These are phyloP conservation scores for Ctenicera cuprea DNA, from an alignment of 2,888 invertebrate species.

Conservation along the genomic window DNA sequence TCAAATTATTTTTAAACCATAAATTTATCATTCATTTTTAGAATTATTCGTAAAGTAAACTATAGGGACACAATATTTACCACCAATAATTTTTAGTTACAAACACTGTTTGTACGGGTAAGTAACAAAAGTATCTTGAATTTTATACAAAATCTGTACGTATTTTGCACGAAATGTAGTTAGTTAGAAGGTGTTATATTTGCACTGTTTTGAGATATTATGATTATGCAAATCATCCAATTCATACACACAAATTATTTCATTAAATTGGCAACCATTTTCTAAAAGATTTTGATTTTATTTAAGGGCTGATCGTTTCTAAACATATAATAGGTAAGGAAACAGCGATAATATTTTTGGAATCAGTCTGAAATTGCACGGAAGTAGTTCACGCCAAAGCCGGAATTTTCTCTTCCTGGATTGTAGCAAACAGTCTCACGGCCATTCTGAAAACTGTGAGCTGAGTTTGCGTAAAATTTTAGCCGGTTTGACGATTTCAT, in stretches of 20 bases:
- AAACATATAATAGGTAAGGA: too few species aligned
- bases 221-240: not conserved
- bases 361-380: too few species aligned
- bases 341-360: too few species aligned
- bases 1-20: too few species aligned
- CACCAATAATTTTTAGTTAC: constrained; percentile 12
- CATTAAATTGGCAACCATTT: constrained; percentile 17
- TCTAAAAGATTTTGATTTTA: not conserved
- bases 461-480: too few species aligned
- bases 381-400: too few species aligned
- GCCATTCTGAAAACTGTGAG: too few species aligned
- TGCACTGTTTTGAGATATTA: constrained; percentile 4
- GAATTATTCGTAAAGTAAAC: not conserved
- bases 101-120: constrained; percentile 15
- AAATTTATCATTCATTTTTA: too few species aligned
- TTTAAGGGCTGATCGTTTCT: too few species aligned
- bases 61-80: not conserved
- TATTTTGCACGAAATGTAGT: constrained; percentile 26
- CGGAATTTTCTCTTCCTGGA: too few species aligned
- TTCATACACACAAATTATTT: constrained; percentile 8
- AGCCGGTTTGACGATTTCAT: too few species aligned
- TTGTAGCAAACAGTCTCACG: too few species aligned
- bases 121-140: constrained; percentile 25
- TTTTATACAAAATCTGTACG: constrained; percentile 5
- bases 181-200: constrained; percentile 9